Evolutionary conservation across 2,113 vertebrate genomes (phyloP), one percentile per base, ranked within the genome.

Genomic region (Pheucticus melanocephalus): DNA sequence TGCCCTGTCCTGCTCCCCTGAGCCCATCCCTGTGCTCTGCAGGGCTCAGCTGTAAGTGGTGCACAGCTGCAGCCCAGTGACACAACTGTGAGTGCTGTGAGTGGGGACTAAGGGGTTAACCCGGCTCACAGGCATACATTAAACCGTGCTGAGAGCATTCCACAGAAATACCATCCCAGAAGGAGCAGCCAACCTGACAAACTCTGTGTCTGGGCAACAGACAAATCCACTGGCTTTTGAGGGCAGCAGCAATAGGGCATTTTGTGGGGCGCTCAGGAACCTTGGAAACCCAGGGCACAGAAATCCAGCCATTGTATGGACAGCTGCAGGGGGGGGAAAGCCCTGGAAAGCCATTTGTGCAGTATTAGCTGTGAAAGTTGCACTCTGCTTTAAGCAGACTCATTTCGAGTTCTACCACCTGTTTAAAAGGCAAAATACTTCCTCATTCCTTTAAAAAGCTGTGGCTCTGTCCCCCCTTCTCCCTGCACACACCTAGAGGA

Each of bases 101-200:
- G 1, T 0, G n/a, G 85, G 35, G 6, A 45, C 33, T 15, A 42
- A 95, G 68, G 95, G 90, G 93, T 96, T 96, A 96, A 97, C 45
- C 15, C 87, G 33, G 15, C 87, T 77, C 6, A 0, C 84, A 85
- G 83, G 63, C 81, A 73, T 15, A 78, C 92, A 66, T 78, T 81
- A 48, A 64, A 75, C 71, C 51, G 2, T 5, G 59, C 85, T 90
- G 27, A 83, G 90, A 95, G 93, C 95, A 90, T 95, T 96, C 92
- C 96, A 92, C 51, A 90, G 80, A 83, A 90, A 93, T 44, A 42
- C 90, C 90, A 70, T 30, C 80, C 85, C 23, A 17, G 28, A 9
- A 61, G 81, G 79, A 92, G 44, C 10, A 60, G 92, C 79, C 77
- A 47, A 37, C 75, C 90, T 35, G 82, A 78, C 56, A 77, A 31